Evolutionary conservation across 1,140 invertebrate species (phyloP), one percentile per base, ranked within the genome.

Genomic region (Diploscapter pachys): DNA sequence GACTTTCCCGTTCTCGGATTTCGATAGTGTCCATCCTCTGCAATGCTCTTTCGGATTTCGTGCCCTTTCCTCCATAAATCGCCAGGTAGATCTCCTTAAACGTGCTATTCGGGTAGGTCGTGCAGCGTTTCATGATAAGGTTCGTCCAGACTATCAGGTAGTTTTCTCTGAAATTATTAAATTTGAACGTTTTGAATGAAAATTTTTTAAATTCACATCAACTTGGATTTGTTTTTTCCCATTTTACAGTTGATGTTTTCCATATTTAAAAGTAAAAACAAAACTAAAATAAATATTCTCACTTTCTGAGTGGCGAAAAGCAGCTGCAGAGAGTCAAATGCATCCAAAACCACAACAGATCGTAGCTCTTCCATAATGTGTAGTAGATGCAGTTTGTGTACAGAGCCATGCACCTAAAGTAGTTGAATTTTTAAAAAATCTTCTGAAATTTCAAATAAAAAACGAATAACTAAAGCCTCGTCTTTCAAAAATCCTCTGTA

Each of bases 281-380:
- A n/a, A n/a, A n/a, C n/a, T n/a, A n/a, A n/a, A 31, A 31, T 31
- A 31, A 31, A 31, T 31, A 31, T 31, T 31, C 31, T 31, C 31
- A 31, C 31, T 31, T 56, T 61, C 77, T 71, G 6, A 78, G 70
- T 13, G 66, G 69, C 48, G 75, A 70, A 55, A 78, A 75, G 48
- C 77, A 78, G 11, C 62, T 67, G 66, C 77, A 78, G 11, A 78
- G 69, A 51, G 66, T 69, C 11, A 78, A 49, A 52, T 78, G 77
- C 77, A 76, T 72, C 77, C 77, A 78, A 55, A 78, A 78, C 77
- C 77, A 78, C 8, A 77, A 8, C 5, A 78, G 51, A 77, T 78
- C 77, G 70, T 78, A 78, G 50, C 69, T 76, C 54, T 78, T 78
- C 77, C 77, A 78, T 49, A 78, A 56, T 51, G 68, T 66, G 57